phyloP scores from a whole-genome alignment of 53 echinoderm and acorn worm genomes.

The Arbacia lixula region DNA sequence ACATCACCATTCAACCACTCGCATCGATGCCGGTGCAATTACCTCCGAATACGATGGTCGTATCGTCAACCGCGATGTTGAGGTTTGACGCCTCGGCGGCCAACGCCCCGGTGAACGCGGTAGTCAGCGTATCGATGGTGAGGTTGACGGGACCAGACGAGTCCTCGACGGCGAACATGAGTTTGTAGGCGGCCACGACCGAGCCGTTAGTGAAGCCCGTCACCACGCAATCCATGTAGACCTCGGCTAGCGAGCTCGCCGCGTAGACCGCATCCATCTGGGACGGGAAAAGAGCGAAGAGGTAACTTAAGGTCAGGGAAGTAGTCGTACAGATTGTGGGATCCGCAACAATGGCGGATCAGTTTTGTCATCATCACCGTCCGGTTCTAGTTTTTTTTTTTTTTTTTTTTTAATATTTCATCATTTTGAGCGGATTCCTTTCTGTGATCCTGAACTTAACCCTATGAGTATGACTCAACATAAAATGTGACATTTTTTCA shows the following conservation, averaged over 20 bases:
- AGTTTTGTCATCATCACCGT: not conserved
- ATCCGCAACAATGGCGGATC: too few species aligned
- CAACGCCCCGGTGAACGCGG: slow-evolving; percentile 24
- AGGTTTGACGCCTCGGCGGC: not conserved
- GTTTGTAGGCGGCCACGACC: slow-evolving; percentile 27
- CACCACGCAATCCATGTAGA: slow-evolving; percentile 13
- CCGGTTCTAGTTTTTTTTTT: not conserved
- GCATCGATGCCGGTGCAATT: not conserved
- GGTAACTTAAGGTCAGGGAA: not conserved
- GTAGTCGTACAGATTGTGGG: too few species aligned
- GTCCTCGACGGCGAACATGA: slow-evolving; percentile 8
- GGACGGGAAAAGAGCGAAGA: not conserved
- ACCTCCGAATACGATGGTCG: slow-evolving; percentile 5
- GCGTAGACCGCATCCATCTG: slow-evolving; percentile 12
- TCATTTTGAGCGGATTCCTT: not conserved
- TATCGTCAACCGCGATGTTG: slow-evolving; percentile 9
- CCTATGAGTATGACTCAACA: too few species aligned
- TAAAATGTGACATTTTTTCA: too few species aligned
- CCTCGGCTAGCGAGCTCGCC: slow-evolving; percentile 6
- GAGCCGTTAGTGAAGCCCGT: slow-evolving; percentile 30
- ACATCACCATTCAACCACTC: too few species aligned
- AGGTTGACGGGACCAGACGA: not conserved
- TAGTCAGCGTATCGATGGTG: not conserved
- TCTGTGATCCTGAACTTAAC: not conserved
- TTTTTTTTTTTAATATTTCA: not conserved